phyloP scores from a whole-genome alignment of 2,113 vertebrate genomes.

The Brachyistius frenatus region DNA sequence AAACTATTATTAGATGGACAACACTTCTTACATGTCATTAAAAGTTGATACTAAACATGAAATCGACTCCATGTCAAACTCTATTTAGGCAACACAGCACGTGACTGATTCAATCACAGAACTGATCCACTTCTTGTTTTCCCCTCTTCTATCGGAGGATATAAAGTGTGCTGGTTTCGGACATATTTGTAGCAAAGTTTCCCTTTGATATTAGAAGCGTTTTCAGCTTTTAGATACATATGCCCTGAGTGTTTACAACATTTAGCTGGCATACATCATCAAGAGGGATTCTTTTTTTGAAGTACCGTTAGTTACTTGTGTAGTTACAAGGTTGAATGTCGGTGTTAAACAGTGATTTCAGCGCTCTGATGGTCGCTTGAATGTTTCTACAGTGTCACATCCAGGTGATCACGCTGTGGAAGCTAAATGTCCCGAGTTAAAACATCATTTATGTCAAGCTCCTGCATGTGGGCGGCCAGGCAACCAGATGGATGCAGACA shows the following conservation, averaged over 20 bases:
- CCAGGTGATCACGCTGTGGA: not conserved
- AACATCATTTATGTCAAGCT: conserved; percentile 11
- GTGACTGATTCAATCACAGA: not conserved
- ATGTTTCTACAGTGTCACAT: not conserved
- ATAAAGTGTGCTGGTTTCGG: not conserved
- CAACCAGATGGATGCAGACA: conserved; percentile 38
- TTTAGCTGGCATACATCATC: not conserved
- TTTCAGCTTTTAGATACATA: not conserved
- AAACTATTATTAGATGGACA: not conserved
- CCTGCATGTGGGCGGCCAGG: conserved; percentile 2
- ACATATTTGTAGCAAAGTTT: not conserved
- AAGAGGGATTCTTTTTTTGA: not conserved
- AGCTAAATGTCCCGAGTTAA: conserved; percentile 11
- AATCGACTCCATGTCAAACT: too few relatives aligned
- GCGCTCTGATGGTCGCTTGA: not conserved
- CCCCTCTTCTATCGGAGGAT: not conserved
- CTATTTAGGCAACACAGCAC: not conserved
- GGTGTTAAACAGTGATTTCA: not conserved
- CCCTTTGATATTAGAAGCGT: not conserved
- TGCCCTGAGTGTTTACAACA: not conserved
- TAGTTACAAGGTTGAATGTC: not conserved
- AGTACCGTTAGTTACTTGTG: not conserved
- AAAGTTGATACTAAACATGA: not conserved
- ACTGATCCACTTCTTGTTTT: not conserved
- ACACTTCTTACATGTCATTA: not conserved